A percentile compares a stretch with the other conserved stretches of the same genome.
Evolutionary conservation across 2,113 vertebrate genomes (phyloP).

Genomic region (Gymnorhina tibicen): DNA sequence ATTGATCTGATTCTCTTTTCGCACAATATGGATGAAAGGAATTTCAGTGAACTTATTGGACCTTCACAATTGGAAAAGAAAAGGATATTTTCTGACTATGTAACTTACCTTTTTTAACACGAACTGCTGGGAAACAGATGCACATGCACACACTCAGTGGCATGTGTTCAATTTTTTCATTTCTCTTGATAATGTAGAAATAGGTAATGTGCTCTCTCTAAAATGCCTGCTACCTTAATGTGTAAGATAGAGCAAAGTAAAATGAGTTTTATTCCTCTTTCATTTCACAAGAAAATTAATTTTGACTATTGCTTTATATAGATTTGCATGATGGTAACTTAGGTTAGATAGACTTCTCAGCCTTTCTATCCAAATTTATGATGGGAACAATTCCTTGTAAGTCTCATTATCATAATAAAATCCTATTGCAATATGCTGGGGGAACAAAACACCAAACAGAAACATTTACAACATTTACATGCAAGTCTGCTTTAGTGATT

Average conservation of each 20-base stretch:
- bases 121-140: background rate
- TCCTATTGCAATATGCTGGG: background rate
- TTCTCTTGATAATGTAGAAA: background rate
- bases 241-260: background rate
- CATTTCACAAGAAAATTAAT: background rate
- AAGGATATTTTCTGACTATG: background rate
- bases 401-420: background rate
- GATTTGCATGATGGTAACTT: background rate
- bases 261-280: background rate
- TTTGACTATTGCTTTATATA: background rate
- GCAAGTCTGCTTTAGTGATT: background rate
- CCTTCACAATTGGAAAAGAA: background rate
- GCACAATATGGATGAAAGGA: background rate
- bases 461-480: background rate
- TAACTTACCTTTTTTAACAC: background rate
- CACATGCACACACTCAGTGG: background rate
- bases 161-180: background rate
- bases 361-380: background rate
- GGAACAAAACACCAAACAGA: background rate
- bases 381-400: background rate
- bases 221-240: background rate
- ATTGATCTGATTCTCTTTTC: background rate
- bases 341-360: background rate
- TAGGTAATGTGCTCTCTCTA: background rate
- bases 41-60: background rate